Conservation (phyloP, 1,140 invertebrate genomes). For the Trinorchestia longiramus region DNA sequence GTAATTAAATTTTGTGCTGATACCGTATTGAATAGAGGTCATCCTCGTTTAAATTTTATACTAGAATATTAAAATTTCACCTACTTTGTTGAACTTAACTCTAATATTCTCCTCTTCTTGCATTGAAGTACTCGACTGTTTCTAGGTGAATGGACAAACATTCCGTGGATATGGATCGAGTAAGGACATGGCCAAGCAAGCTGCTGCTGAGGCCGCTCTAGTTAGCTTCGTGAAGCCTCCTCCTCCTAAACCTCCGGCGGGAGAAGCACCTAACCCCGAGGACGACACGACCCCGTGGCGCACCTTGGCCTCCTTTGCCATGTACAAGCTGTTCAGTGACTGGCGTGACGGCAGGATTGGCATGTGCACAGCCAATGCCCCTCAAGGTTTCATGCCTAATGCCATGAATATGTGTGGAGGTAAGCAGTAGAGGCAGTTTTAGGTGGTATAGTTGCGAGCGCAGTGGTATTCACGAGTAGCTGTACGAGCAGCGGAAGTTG, state of each 20-base stretch:
- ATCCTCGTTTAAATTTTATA: no score
- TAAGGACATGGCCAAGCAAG: constrained; percentile 74
- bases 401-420: constrained; percentile 24
- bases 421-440: background rate
- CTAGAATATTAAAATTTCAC: no score
- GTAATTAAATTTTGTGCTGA: no score
- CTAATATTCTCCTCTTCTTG: background rate
- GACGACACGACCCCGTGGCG: constrained; percentile 80
- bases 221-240: constrained; percentile 75
- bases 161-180: constrained; percentile 74
- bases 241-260: constrained; percentile 66
- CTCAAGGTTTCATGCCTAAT: constrained; percentile 34
- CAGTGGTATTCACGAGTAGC: no score
- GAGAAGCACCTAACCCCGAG: background rate
- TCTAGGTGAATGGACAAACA: constrained; percentile 73
- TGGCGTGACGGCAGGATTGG: constrained; percentile 72
- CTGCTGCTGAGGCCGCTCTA: constrained; percentile 80
- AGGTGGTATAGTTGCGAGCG: no score
- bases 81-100: no score
- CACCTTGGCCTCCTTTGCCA: constrained; percentile 80
- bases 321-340: constrained; percentile 81
- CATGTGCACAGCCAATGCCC: background rate
- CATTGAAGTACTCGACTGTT: background rate
- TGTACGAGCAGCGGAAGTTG: no score
- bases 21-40: no score